phyloP scores from a whole-genome alignment of 1,140 invertebrate genomes.

The Ostrea denselamellosa region DNA sequence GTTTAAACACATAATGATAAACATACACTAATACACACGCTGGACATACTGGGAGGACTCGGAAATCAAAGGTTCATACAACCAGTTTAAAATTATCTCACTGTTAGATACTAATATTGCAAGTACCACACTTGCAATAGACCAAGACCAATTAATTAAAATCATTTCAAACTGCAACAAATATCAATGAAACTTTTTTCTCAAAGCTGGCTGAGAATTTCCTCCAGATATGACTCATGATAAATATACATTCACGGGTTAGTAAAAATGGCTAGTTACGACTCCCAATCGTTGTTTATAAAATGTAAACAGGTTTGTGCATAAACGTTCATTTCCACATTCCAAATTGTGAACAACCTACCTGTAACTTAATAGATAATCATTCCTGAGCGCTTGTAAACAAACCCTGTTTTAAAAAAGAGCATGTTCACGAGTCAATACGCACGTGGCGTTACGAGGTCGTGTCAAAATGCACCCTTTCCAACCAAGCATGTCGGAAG shows the following conservation, averaged over 20 bases:
- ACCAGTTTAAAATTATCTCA: no score
- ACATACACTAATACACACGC: no score
- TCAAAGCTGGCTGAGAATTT: not conserved
- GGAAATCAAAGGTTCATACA: no score
- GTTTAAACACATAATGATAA: no score
- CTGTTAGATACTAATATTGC: no score
- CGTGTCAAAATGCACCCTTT: constrained; percentile 36
- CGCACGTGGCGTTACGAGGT: constrained; percentile 37
- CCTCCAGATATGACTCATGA: not conserved
- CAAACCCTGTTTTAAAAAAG: not conserved
- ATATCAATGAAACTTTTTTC: no score
- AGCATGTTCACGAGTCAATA: not conserved
- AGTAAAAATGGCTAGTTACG: not conserved
- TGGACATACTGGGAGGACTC: no score
- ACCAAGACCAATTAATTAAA: no score
- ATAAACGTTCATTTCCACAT: not conserved
- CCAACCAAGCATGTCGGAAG: not conserved
- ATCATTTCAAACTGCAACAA: no score
- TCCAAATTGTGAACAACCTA: not conserved
- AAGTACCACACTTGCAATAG: no score
- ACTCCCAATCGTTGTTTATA: not conserved
- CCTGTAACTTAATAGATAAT: not conserved
- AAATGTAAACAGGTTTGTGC: not conserved
- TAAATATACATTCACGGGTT: not conserved
- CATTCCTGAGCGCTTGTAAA: not conserved